Percentiles rank a stretch among this genome's conserved stretches.
Evolutionary conservation across 2,113 vertebrate genomes (phyloP).

Genomic region (Nipponia nippon): DNA sequence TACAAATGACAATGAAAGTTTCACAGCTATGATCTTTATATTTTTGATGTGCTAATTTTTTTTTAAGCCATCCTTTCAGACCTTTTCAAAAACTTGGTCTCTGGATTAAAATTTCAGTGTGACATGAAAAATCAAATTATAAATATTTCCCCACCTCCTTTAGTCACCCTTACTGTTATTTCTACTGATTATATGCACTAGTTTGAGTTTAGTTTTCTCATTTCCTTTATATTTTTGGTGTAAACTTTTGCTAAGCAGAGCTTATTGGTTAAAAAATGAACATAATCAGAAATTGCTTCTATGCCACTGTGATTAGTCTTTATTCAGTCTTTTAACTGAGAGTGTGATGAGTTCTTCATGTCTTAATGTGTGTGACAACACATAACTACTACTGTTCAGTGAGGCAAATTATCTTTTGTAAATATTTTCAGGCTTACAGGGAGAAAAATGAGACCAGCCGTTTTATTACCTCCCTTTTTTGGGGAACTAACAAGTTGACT

Average conservation of each 20-base stretch:
- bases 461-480: background rate
- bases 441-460: background rate
- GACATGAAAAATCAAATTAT: background rate
- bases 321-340: background rate
- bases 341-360: background rate
- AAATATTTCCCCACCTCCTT: background rate
- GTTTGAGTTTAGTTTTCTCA: background rate
- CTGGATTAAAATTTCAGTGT: background rate
- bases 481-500: fast-evolving
- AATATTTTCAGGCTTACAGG: background rate
- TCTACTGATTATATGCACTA: background rate
- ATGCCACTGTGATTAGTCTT: background rate
- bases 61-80: background rate
- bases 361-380: background rate
- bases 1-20: background rate
- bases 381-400: background rate
- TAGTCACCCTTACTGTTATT: background rate
- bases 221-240: background rate
- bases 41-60: background rate
- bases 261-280: background rate
- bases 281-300: background rate
- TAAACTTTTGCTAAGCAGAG: background rate
- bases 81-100: background rate
- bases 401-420: background rate
- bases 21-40: background rate